Evolutionary conservation across 2,113 vertebrate species (phyloP).

Genomic region (Colinus virginianus): DNA sequence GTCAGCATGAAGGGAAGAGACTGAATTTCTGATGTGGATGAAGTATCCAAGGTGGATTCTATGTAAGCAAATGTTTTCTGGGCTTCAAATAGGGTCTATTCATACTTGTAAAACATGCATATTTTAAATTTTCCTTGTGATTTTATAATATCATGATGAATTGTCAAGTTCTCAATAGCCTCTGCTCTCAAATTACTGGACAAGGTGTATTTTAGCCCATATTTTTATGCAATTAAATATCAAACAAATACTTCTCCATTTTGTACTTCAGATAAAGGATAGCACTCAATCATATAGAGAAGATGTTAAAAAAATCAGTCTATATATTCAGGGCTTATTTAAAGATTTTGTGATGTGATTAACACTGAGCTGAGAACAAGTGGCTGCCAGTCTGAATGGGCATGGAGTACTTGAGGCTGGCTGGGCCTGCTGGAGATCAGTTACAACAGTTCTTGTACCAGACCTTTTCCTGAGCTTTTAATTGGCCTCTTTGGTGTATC

Average conservation of each 20-base stretch:
- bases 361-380: neutral
- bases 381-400: neutral
- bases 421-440: neutral
- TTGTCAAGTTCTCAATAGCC: neutral
- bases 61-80: neutral
- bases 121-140: neutral
- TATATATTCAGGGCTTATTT: neutral
- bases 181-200: neutral
- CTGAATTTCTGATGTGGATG: neutral
- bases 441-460: neutral
- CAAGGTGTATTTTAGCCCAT: neutral
- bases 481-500: neutral
- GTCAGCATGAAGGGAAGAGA: neutral
- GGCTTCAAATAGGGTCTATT: neutral
- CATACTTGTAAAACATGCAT: neutral
- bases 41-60: neutral
- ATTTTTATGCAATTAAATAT: neutral
- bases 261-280: neutral
- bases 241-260: neutral
- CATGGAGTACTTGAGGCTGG: neutral
- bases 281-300: neutral
- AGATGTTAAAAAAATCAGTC: neutral
- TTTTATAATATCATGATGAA: neutral
- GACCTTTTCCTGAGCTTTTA: neutral
- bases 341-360: neutral